Evolutionary conservation across 2,888 invertebrate species (phyloP), one percentile per base, ranked within the genome.

Genomic region (Glaucopsyche alexis): DNA sequence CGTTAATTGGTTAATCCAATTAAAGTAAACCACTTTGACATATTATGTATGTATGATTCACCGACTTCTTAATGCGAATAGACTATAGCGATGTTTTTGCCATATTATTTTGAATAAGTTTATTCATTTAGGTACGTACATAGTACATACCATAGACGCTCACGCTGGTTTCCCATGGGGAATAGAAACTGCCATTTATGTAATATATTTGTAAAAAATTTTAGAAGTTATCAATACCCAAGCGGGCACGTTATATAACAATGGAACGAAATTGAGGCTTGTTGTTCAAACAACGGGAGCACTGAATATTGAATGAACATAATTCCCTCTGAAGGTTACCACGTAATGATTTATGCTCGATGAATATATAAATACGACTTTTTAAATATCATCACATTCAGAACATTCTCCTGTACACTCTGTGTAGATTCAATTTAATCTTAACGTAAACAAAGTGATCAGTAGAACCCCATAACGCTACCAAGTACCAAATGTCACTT

Each of bases 301-400:
- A 0, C 19, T 55, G 55, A 55, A 55, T 55, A 55, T 19, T 55
- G 5, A 19, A 55, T 55, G 19, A 55, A 16, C 55, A 55, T 55
- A 55, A 55, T 55, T 55, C 19, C 55, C 55, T 19, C 11, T 55
- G 55, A 55, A 19, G 55, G 55, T 55, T 55, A 55, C 55, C 55
- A 11, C 55, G 19, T 55, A 55, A 55, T 55, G 16, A 55, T 55
- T 55, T 55, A 55, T 55, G 55, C 19, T 19, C 11, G 55, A 11
- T 16, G 55, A 11, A 55, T 55, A 55, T 55, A 19, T 55, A 55
- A 52, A 19, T 55, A 11, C 11, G 55, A 1, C 1, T 55, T 49
- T 42, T 42, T 42, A 42, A 13, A 1, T 2, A 13, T 19, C 9
- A 55, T 29, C 29, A 29, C 29, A 2, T 2, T 29, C 29, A 16